These are phyloP conservation scores for Oscheius onirici DNA, from an alignment of 2,888 invertebrate species.

Conservation along the genomic window DNA sequence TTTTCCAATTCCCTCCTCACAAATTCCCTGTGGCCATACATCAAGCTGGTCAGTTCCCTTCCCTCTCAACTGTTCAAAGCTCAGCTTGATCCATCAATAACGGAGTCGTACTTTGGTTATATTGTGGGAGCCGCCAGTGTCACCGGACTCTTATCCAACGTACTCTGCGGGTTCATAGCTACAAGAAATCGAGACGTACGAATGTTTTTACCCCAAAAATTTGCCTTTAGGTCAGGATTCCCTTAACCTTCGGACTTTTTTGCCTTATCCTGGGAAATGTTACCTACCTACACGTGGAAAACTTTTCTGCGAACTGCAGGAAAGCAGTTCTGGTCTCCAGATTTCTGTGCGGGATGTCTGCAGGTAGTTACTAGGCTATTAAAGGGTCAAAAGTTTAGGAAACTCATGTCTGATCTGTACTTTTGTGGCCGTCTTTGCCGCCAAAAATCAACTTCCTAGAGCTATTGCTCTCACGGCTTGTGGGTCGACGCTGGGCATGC, in stretches of 20 bases:
- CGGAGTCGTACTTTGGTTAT: not conserved
- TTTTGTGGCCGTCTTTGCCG: not conserved
- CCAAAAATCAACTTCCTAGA: not conserved
- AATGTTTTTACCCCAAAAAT: not conserved
- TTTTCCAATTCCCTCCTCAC: not conserved
- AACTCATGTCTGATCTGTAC: conserved; percentile 3
- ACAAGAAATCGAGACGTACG: conserved; percentile 8
- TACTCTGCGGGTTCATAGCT: not conserved
- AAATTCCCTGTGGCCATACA: not conserved
- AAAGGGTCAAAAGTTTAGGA: not conserved
- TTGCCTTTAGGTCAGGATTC: not conserved
- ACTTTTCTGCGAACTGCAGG: not conserved
- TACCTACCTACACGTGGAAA: not conserved
- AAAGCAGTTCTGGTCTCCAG: not conserved
- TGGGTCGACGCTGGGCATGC: not conserved
- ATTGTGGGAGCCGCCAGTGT: conserved; percentile 2
- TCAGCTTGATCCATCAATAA: not conserved
- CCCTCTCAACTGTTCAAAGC: not conserved
- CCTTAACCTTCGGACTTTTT: not conserved
- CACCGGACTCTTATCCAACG: not conserved
- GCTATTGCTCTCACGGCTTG: conserved; percentile 2
- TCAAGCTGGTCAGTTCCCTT: not conserved
- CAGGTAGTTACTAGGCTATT: not conserved
- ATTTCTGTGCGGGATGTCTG: not conserved
- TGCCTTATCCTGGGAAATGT: not conserved